phyloP scores from a whole-genome alignment of 1,140 invertebrate genomes.

The Drosophila parvula region DNA sequence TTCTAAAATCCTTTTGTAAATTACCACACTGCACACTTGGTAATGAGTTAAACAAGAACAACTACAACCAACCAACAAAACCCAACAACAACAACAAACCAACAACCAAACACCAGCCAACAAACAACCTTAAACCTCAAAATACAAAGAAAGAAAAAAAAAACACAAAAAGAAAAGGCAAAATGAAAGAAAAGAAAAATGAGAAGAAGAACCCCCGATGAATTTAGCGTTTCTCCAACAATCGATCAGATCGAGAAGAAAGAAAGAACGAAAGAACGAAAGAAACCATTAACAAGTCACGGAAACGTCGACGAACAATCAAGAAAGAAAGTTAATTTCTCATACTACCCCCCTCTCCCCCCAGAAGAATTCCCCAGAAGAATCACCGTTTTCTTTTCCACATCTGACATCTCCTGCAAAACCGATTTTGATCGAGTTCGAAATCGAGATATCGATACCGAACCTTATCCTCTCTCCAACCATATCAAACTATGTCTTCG shows the following conservation, averaged over 20 bases:
- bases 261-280: slow-evolving; percentile 11
- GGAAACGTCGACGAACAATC: slow-evolving; percentile 60
- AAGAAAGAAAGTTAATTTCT: slow-evolving; percentile 68
- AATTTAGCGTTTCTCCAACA: slow-evolving; percentile 2
- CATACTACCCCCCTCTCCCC: slow-evolving; percentile 23
- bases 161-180: slow-evolving; percentile 1
- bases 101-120: slow-evolving; percentile 28
- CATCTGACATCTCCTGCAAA: slow-evolving; percentile 8
- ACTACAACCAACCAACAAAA: slow-evolving; percentile 19
- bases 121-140: slow-evolving; percentile 22
- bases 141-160: slow-evolving; percentile 31
- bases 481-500: not conserved
- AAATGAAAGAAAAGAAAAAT: not conserved
- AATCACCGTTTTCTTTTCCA: slow-evolving; percentile 44
- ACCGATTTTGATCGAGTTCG: too few relatives aligned
- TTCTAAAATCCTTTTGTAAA: slow-evolving; percentile 53
- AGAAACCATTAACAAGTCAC: slow-evolving; percentile 11
- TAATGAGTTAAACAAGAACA: slow-evolving; percentile 64
- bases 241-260: slow-evolving; percentile 32
- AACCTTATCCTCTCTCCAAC: not conserved
- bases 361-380: slow-evolving; percentile 7
- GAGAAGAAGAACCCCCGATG: slow-evolving; percentile 10
- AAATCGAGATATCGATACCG: not conserved
- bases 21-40: slow-evolving; percentile 61
- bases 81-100: slow-evolving; percentile 33